Base-by-base conservation (phyloP, 1,140 invertebrate genomes). In the Aleiodes sp. region DNA sequence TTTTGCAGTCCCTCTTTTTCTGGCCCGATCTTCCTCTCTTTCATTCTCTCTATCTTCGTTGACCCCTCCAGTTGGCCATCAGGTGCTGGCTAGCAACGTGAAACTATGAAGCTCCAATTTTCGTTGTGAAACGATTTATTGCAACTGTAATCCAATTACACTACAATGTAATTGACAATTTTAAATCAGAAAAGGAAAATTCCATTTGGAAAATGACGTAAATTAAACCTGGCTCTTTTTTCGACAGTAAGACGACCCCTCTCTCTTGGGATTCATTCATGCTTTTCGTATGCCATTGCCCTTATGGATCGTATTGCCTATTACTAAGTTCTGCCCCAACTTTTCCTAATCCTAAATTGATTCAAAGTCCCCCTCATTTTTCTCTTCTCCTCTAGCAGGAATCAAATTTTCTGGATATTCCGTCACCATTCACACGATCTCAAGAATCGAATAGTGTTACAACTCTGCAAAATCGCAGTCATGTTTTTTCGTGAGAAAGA, bases 1-100 rank as follows among this genome's bases (percentile, higher is more conserved):
- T 64, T 69, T 69, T 69, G 41, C 31, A 37, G 29, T 52, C 9
- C 33, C 29, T 52, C 46, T n/a, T n/a, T n/a, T n/a, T n/a, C n/a
- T n/a, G n/a, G n/a, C n/a, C 52, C 12, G 24, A 26, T 56, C 10
- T 12, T 14, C 14, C 24, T n/a, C 46, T 19, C 41, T 19, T 19
- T 19, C 41, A 8, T 19, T 19, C 41, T 19, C 41, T 14, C 16
- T 19, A n/a, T 8, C 41, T 7, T 16, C 41, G 10, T 24, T 64
- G 43, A 37, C 41, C 31, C 52, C 52, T 35, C 41, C 31, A 43
- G 43, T 19, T 12, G 21, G 61, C 24, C 39, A 21, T 52, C 28
- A 65, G 63, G 39, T 43, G 2, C 33, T 33, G 41, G 21, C 33
- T 57, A 62, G 2, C 26, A 65, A 9, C 14, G 28, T 52, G 37